Conservation (phyloP, 2,888 invertebrate species). For the Diarsia dahlii region DNA sequence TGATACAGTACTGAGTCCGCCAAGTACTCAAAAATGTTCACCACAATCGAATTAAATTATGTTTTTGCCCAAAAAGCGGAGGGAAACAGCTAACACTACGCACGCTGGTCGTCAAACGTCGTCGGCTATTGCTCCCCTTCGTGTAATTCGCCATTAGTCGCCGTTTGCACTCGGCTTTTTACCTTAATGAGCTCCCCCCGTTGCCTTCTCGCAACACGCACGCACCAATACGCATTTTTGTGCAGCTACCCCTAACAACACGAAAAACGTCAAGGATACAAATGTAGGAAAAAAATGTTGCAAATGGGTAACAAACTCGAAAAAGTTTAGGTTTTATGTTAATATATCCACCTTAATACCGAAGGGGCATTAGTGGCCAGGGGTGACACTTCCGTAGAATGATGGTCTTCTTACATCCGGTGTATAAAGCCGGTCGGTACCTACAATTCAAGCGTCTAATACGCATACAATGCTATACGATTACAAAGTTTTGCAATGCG, state of each 20-base stretch:
- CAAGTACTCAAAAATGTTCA: neutral
- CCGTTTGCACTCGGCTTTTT: constrained; percentile 90
- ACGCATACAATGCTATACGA: constrained; percentile 29
- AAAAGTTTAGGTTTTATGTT: constrained; percentile 51
- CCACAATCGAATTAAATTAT: constrained; percentile 2
- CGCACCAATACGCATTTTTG: constrained; percentile 87
- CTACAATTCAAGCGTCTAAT: constrained; percentile 40
- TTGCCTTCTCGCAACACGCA: constrained; percentile 79
- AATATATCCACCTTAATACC: constrained; percentile 51
- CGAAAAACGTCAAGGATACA: constrained; percentile 64
- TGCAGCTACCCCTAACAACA: constrained; percentile 79
- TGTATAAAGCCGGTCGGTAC: constrained; percentile 32
- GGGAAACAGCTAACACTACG: constrained; percentile 40
- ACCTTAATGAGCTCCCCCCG: constrained; percentile 90
- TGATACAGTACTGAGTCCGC: neutral
- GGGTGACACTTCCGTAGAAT: constrained; percentile 71
- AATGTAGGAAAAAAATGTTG: constrained; percentile 65
- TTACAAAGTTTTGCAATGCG: constrained; percentile 42
- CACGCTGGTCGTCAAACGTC: constrained; percentile 70
- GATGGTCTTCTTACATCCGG: constrained; percentile 71
- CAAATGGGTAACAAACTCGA: constrained; percentile 59
- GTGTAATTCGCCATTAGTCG: constrained; percentile 90
- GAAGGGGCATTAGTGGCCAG: constrained; percentile 60
- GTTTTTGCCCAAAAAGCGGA: constrained; percentile 48
- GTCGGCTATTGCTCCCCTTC: constrained; percentile 86